Conservation (phyloP, 2,888 invertebrate species). For the Allolobophora icterica region DNA sequence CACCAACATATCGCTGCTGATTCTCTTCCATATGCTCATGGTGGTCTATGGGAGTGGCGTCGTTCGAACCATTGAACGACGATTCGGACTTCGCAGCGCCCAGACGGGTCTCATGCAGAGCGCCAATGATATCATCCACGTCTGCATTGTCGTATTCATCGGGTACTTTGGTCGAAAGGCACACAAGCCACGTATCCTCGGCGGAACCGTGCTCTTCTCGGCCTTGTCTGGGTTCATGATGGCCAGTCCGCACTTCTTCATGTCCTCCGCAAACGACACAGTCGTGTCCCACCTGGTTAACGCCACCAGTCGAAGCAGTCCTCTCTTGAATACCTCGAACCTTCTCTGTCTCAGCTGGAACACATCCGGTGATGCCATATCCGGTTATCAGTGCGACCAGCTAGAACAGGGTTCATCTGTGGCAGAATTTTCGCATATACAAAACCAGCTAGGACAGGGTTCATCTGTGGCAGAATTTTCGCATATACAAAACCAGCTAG, state of each 20-base stretch:
- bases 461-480: too few relatives aligned
- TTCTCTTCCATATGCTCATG: conserved; percentile 35
- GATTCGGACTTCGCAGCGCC: conserved; percentile 47
- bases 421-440: too few relatives aligned
- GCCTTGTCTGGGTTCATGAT: conserved; percentile 44
- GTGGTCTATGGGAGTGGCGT: conserved; percentile 42
- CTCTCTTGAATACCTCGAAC: background rate
- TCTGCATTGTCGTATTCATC: conserved; percentile 45
- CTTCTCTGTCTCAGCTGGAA: background rate
- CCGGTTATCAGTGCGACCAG: background rate
- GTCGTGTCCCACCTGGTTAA: background rate
- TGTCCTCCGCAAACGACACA: background rate
- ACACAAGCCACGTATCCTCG: conserved; percentile 47
- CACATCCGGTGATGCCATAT: background rate
- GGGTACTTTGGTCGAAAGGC: conserved; percentile 46
- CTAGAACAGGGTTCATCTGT: background rate
- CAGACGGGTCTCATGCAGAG: conserved; percentile 45
- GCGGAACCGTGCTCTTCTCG: conserved; percentile 39
- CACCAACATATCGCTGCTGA: conserved; percentile 36
- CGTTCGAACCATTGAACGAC: conserved; percentile 47
- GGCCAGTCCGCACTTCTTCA: conserved; percentile 45
- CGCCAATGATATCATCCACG: conserved; percentile 46
- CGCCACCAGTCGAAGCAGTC: background rate
- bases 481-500: too few relatives aligned
- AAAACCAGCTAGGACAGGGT: background rate